A percentile compares a stretch with the other conserved stretches of the same genome.
These are phyloP conservation scores for Oenanthe melanoleuca DNA, from an alignment of 2,113 vertebrate species.

Conservation along the genomic window DNA sequence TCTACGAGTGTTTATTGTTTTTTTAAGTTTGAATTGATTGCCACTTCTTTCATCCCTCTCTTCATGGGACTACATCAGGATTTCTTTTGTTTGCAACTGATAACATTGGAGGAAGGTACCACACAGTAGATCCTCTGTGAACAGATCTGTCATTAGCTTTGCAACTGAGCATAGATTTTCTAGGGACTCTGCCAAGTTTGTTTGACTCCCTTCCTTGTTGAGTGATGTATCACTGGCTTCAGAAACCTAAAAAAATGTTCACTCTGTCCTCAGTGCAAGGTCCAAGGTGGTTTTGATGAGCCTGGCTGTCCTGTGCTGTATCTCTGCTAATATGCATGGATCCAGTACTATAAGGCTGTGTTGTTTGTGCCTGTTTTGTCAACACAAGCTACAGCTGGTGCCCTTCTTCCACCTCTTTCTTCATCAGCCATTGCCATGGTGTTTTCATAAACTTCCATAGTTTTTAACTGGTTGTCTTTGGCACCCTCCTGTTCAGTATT, in stretches of 20 bases:
- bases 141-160: conserved; percentile 9
- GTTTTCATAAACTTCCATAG: conserved; percentile 82
- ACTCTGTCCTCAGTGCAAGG: conserved; percentile 44
- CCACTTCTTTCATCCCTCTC: neutral
- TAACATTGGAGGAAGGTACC: neutral
- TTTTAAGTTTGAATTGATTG: neutral
- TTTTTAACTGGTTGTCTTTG: conserved; percentile 63
- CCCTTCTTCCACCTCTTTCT: conserved; percentile 10
- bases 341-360: conserved; percentile 69
- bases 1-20: neutral
- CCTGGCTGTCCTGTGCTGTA: neutral
- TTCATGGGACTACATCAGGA: neutral
- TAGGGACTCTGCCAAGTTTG: conserved; percentile 30
- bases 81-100: conserved; percentile 19
- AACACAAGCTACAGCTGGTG: neutral
- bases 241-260: conserved; percentile 17
- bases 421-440: conserved; percentile 70
- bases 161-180: conserved; percentile 5
- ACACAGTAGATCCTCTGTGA: neutral
- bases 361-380: conserved; percentile 28
- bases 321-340: neutral
- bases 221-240: neutral
- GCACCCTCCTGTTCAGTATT: neutral
- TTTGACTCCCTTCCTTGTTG: conserved; percentile 26
- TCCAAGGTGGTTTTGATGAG: conserved; percentile 52